Conservation (phyloP, 2,888 invertebrate genomes). For the Pristionchus fissidentatus region DNA sequence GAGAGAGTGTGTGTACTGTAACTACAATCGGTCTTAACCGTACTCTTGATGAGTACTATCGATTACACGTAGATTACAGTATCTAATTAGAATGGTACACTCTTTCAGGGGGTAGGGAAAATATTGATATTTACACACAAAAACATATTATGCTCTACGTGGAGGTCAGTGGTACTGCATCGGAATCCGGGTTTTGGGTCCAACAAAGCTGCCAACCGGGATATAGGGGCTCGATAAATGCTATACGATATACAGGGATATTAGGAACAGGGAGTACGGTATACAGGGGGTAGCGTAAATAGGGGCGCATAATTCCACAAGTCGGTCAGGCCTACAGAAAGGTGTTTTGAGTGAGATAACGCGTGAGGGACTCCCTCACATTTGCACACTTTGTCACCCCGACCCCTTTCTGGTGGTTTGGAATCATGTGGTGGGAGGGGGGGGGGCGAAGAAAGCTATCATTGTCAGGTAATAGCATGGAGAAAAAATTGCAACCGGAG, state of each 20-base stretch:
- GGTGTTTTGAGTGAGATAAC: too few relatives aligned
- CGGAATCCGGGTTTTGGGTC: conserved; percentile 10
- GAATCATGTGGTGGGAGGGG: too few relatives aligned
- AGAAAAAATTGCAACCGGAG: neutral
- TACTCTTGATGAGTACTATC: conserved; percentile 10
- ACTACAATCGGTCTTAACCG: conserved; percentile 1
- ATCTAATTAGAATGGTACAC: neutral
- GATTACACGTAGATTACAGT: conserved; percentile 26
- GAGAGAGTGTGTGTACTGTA: conserved; percentile 37
- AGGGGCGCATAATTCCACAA: too few relatives aligned
- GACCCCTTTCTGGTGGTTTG: too few relatives aligned
- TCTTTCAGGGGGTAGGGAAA: neutral
- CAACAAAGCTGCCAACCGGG: conserved; percentile 5
- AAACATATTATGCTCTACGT: conserved; percentile 15
- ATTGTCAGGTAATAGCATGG: neutral
- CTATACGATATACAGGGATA: neutral
- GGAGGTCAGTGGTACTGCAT: neutral
- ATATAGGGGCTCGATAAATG: neutral
- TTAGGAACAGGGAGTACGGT: neutral
- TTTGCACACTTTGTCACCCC: too few relatives aligned
- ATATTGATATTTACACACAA: neutral
- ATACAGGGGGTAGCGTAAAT: neutral
- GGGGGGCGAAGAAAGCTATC: conserved; percentile 40
- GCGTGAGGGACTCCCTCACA: too few relatives aligned
- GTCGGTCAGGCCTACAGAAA: too few relatives aligned